Conservation (phyloP, 2,797 vertebrate species). For the Urosaurus nigricauda region DNA sequence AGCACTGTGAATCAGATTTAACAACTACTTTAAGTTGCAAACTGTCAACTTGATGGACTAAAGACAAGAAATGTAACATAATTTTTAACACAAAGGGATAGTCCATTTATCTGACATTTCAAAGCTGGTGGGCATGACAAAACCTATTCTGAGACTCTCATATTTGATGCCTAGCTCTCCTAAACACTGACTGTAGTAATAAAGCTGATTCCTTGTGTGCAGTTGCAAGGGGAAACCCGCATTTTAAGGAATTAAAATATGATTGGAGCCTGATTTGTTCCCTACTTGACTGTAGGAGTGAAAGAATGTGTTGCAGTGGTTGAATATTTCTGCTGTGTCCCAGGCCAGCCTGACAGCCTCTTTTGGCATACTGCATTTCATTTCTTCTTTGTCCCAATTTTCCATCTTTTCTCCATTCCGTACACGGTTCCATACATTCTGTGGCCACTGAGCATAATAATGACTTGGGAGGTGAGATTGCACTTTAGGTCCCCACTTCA, state of each 20-base stretch:
- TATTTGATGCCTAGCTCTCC: not conserved
- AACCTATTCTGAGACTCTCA: not conserved
- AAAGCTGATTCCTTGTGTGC: not conserved
- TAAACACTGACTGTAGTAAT: not conserved
- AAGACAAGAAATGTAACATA: constrained; percentile 43
- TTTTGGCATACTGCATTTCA: not conserved
- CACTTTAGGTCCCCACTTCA: too few species aligned
- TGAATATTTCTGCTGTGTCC: not conserved
- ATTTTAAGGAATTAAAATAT: not conserved
- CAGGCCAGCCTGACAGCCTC: not conserved
- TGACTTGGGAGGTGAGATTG: too few species aligned
- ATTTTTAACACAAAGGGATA: constrained; percentile 62
- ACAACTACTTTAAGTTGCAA: constrained; percentile 44
- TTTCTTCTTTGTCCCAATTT: not conserved
- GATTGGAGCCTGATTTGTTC: not conserved
- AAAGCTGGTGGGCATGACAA: constrained; percentile 34
- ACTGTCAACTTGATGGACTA: constrained; percentile 26
- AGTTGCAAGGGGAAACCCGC: not conserved
- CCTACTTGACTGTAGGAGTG: not conserved
- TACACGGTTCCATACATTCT: not conserved
- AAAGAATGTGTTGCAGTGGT: not conserved
- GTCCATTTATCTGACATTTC: constrained; percentile 54
- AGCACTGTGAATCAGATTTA: constrained; percentile 51
- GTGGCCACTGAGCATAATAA: not conserved
- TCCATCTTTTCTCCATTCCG: not conserved